Conservation (phyloP, 1,140 invertebrate species). For the Latrodectus geometricus region DNA sequence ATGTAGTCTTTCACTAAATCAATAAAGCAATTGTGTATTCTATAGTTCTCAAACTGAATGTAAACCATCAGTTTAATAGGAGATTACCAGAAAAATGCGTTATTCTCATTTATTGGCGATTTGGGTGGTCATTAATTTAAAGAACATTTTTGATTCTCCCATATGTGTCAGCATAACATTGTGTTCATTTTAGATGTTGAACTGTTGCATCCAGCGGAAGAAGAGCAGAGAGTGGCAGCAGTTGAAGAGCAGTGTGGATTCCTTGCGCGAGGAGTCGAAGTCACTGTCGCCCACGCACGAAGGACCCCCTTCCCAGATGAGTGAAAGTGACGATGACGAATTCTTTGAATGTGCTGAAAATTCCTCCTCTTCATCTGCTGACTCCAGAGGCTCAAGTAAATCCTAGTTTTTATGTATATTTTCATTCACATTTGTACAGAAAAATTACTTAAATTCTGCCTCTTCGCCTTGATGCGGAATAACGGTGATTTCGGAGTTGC, state of each 20-base stretch:
- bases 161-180: too few relatives aligned
- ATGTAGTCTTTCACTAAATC: too few relatives aligned
- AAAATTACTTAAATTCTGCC: too few relatives aligned
- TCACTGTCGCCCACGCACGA: not conserved
- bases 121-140: too few relatives aligned
- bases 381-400: constrained; percentile 1
- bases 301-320: not conserved
- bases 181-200: constrained; percentile 82
- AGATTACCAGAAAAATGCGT: too few relatives aligned
- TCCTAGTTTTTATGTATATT: not conserved
- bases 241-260: not conserved
- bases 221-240: constrained; percentile 70
- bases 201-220: constrained; percentile 90
- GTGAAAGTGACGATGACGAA: constrained; percentile 74
- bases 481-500: too few relatives aligned
- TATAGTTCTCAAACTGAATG: too few relatives aligned
- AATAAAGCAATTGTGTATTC: too few relatives aligned
- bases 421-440: not conserved
- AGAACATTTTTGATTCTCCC: too few relatives aligned
- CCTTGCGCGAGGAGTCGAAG: not conserved
- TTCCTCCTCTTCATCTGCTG: not conserved
- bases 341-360: constrained; percentile 85
- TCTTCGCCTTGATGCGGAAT: too few relatives aligned
- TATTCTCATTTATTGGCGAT: too few relatives aligned
- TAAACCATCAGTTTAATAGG: too few relatives aligned